Evolutionary conservation across 2,888 invertebrate genomes (phyloP), one percentile per base, ranked within the genome.

Genomic region (Leucania comma): DNA sequence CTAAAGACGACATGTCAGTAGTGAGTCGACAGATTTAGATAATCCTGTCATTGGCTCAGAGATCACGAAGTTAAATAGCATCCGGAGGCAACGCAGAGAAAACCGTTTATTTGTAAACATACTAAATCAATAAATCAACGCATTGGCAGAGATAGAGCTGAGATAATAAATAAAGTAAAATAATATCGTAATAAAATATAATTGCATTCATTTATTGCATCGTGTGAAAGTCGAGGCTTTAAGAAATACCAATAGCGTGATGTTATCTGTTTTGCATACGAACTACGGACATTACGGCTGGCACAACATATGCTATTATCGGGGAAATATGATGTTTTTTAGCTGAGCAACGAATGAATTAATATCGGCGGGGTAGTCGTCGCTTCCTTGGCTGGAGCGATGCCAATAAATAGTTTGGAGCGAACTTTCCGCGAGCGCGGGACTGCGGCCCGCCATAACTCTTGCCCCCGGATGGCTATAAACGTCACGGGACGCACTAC

Each of bases 361-460:
- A 91, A 93, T 90, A 89, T 88, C 82, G 88, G 85, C 81, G 60
- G 86, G 85, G 57, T 75, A 77, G 80, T 80, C 80, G 86, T 85
- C 87, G 88, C 87, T 89, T 91, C 89, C 90, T 91, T 89, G 83
- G 68, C 90, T 95, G 95, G 95, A 94, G 90, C 88, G 87, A 78
- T 89, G 95, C 95, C 95, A 95, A 91, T 94, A 92, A 93, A 92
- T 90, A 91, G 90, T 92, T 91, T 88, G 89, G 87, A 92, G 89
- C 91, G 86, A 91, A 93, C 87, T 93, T 93, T 93, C 89, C 88
- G 89, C 90, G 89, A 87, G 89, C 89, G 86, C 81, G 82, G 86
- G 56, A 57, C 56, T 32, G 29, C 56, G 58, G 81, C 54, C 77
- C 75, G 86, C 91, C 89, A 93, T 94, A 93, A 93, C 89, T 95